Evolutionary conservation across 2,797 vertebrate species (phyloP).

Genomic region (Rhinoraja longicauda): DNA sequence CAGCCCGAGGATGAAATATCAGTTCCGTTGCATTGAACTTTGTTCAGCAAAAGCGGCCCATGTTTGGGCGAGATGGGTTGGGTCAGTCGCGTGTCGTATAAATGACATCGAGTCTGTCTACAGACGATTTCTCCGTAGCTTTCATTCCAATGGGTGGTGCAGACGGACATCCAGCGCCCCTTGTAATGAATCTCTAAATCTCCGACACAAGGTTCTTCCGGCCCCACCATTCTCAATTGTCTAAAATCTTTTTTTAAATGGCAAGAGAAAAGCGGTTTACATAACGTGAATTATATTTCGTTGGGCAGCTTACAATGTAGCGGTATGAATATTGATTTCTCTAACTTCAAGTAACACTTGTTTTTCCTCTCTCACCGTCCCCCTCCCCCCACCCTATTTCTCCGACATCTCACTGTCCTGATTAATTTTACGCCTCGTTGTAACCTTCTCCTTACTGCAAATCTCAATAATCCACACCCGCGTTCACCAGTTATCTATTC

Average conservation of each 20-base stretch:
- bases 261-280: no score
- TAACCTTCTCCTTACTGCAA: no score
- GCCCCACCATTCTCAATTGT: neutral
- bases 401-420: no score
- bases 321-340: no score
- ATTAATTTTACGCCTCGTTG: no score
- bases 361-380: no score
- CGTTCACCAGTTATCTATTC: no score
- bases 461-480: no score
- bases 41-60: neutral
- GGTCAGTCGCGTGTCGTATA: neutral
- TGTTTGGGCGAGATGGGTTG: neutral
- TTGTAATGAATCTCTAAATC: neutral
- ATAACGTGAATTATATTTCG: no score
- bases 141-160: neutral
- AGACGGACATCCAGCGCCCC: neutral
- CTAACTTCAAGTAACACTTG: no score
- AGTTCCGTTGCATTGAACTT: neutral
- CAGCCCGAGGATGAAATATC: neutral
- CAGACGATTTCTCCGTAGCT: neutral
- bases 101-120: neutral
- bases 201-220: accelerated
- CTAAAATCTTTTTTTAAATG: neutral
- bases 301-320: no score
- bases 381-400: no score